Evolutionary conservation across 2,113 vertebrate species (phyloP), one percentile per base, ranked within the genome.

Genomic region (Phyllostomus hastatus): DNA sequence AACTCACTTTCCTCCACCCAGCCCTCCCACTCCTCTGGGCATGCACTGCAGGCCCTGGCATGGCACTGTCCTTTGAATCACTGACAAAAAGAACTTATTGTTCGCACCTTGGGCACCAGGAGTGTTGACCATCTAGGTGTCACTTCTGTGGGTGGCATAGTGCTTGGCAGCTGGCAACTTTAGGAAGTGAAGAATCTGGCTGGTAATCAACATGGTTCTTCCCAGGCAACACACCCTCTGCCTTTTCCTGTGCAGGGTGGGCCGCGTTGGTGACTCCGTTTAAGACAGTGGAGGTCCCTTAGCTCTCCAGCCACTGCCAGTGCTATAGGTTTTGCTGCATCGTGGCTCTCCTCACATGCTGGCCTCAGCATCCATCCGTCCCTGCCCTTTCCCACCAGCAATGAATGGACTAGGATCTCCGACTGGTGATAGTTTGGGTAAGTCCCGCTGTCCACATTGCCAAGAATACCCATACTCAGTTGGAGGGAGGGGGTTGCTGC

Each of bases 41-140:
- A 26, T 35, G 22, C 17, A 38, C 22, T 79, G 4, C 28, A 73
- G 84, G 81, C 52, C 26, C 26, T 19, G 26, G n/a, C 41, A 2
- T 69, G 41, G 24, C 31, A 59, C 16, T 84, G 38, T 54, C 57
- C 90, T 97, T 93, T 88, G 88, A 90, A 43, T 35, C 76, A 59
- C 17, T 66, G 43, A 41, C 69, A 43, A 17, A 76, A 97, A 59
- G 64, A 95, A 54, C 76, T 38, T 38, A 17, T 94, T 80, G 46
- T 88, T 41, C n/a, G 15, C n/a, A 88, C 15, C 54, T 19, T 61
- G 66, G 66, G 69, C 35, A 79, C 33, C 43, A 57, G 81, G 19
- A 54, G 26, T 28, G 54, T 64, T 93, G 46, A 86, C 52, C 28
- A 12, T 78, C 26, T 82, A 43, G 24, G n/a, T 59, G 43, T 79